These are phyloP conservation scores for Oryctolagus cuniculus DNA, from an alignment of 2,113 vertebrate species.

Conservation along the genomic window mOryCun1.1 NC_091436.1:155502501-155503000, in stretches of 20 bases:
- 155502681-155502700: constrained; percentile 29
- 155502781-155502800: constrained; percentile 66
- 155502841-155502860: constrained; percentile 57
- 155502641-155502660: not conserved
- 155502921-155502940: too few relatives aligned
- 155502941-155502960: too few relatives aligned
- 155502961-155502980: too few relatives aligned
- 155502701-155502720: constrained; percentile 54
- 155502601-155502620: not conserved
- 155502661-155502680: not conserved
- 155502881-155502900: constrained; percentile 69
- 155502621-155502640: not conserved
- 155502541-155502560: not conserved
- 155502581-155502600: not conserved
- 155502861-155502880: constrained; percentile 71
- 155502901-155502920: constrained; percentile 59
- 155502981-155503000: too few relatives aligned
- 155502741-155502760: constrained; percentile 53
- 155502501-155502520: not conserved
- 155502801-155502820: constrained; percentile 61
- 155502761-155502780: constrained; percentile 36
- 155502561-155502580: not conserved
- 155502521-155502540: not conserved
- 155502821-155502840: constrained; percentile 65
- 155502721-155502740: not conserved